Evolutionary conservation across 2,888 invertebrate species (phyloP).

Genomic region (Metalampra italica): DNA sequence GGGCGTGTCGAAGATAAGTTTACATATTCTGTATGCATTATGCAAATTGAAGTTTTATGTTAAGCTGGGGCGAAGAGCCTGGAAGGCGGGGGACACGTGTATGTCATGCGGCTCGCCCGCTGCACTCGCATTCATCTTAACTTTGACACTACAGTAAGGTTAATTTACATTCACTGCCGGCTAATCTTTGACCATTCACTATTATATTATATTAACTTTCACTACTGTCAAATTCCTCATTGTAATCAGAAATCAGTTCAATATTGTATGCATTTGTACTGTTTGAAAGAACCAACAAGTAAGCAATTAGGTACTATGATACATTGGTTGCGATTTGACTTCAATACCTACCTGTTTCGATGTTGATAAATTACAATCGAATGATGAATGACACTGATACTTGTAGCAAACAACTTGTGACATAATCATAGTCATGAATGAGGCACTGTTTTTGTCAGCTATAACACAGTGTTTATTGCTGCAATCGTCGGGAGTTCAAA

Average conservation of each 20-base stretch:
- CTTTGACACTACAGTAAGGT: constrained; percentile 20
- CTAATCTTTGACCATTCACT: too few relatives aligned
- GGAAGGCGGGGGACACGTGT: constrained; percentile 24
- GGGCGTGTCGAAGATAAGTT: constrained; percentile 75
- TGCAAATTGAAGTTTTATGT: constrained; percentile 77
- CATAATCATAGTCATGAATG: neutral
- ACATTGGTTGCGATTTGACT: too few relatives aligned
- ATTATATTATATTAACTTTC: too few relatives aligned
- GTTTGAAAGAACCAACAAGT: too few relatives aligned
- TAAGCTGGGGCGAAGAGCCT: constrained; percentile 44
- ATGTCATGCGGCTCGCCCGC: constrained; percentile 36
- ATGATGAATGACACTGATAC: neutral
- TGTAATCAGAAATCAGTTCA: too few relatives aligned
- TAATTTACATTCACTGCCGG: neutral
- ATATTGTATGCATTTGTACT: too few relatives aligned
- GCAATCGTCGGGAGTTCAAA: neutral
- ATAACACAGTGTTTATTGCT: neutral
- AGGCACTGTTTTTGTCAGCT: neutral
- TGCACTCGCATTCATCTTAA: constrained; percentile 39
- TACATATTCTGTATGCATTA: constrained; percentile 77
- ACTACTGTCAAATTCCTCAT: too few relatives aligned
- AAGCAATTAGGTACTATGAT: too few relatives aligned
- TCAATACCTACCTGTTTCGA: too few relatives aligned
- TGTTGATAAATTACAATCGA: neutral
- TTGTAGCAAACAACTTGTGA: neutral